Percentiles rank a stretch among this genome's conserved stretches.
Conservation (phyloP, 1,140 invertebrate species). For the Magallana angulata region DNA sequence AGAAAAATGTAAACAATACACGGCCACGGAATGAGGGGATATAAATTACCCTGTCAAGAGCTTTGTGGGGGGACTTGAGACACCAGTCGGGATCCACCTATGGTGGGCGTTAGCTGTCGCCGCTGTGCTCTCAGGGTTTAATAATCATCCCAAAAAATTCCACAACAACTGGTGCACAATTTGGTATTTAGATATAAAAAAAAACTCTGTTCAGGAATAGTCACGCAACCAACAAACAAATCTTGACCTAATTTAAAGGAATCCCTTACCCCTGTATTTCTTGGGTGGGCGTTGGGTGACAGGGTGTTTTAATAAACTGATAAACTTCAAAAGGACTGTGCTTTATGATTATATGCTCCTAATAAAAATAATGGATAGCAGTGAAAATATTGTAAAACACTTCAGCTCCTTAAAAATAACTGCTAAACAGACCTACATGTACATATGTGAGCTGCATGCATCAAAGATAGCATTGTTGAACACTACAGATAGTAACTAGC, state of each 20-base stretch:
- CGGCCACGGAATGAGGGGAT: not conserved
- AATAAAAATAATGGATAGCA: too few relatives aligned
- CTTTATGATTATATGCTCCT: too few relatives aligned
- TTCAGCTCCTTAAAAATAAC: too few relatives aligned
- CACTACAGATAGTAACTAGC: too few relatives aligned
- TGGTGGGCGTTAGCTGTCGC: not conserved
- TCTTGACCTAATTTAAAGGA: not conserved
- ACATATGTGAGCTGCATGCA: too few relatives aligned
- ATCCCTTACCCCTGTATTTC: not conserved
- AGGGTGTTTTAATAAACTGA: not conserved
- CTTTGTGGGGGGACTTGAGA: not conserved
- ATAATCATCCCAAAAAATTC: not conserved
- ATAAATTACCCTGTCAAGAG: constrained; percentile 10
- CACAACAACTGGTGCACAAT: not conserved
- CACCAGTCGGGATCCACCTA: not conserved
- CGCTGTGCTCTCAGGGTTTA: not conserved
- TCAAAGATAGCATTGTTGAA: too few relatives aligned
- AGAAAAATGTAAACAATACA: not conserved
- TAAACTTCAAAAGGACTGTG: too few relatives aligned
- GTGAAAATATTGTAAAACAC: too few relatives aligned
- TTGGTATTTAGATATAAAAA: not conserved
- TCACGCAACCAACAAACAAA: not conserved
- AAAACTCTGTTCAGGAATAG: not conserved
- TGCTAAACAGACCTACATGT: too few relatives aligned
- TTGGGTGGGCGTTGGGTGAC: not conserved